These are phyloP conservation scores for Lacanobia oleracea DNA, from an alignment of 2,888 invertebrate genomes.

Conservation along the genomic window DNA sequence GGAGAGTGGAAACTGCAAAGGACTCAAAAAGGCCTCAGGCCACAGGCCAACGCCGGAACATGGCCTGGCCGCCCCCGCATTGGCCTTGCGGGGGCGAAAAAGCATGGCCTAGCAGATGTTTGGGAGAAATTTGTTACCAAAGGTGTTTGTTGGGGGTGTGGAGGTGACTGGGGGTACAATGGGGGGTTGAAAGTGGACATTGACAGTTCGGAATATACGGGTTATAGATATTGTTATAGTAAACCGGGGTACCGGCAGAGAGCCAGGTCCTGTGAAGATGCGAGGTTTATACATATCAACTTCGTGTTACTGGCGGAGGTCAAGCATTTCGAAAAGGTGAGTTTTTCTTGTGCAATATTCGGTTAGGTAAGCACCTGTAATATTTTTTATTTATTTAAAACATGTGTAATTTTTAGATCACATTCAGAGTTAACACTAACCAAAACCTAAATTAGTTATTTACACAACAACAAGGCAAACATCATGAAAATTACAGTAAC, in stretches of 20 bases:
- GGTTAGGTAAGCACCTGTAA: not conserved
- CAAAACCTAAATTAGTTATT: constrained; percentile 36
- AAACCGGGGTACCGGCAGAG: constrained; percentile 83
- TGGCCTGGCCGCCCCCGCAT: constrained; percentile 88
- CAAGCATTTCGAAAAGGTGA: constrained; percentile 92
- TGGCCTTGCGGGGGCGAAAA: constrained; percentile 80
- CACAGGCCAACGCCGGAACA: constrained; percentile 80
- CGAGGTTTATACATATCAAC: constrained; percentile 92
- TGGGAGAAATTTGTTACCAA: constrained; percentile 84
- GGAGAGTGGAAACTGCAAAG: constrained; percentile 89
- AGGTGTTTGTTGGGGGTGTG: constrained; percentile 86
- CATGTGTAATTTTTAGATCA: not conserved
- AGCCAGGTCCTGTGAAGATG: constrained; percentile 90
- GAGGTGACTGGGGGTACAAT: constrained; percentile 85
- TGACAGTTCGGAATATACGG: constrained; percentile 88
- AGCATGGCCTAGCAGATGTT: constrained; percentile 56
- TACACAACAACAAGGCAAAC: constrained; percentile 37
- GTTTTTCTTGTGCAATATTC: constrained; percentile 57
- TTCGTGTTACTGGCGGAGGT: constrained; percentile 91
- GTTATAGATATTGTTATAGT: constrained; percentile 85
- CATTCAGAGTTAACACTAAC: constrained; percentile 8
- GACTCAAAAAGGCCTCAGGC: constrained; percentile 75
- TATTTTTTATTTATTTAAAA: not conserved
- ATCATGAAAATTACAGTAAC: constrained; percentile 58
- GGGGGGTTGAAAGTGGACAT: constrained; percentile 86